These are phyloP conservation scores for Fopius arisanus DNA, from an alignment of 1,140 invertebrate species.

Conservation along the genomic window DNA sequence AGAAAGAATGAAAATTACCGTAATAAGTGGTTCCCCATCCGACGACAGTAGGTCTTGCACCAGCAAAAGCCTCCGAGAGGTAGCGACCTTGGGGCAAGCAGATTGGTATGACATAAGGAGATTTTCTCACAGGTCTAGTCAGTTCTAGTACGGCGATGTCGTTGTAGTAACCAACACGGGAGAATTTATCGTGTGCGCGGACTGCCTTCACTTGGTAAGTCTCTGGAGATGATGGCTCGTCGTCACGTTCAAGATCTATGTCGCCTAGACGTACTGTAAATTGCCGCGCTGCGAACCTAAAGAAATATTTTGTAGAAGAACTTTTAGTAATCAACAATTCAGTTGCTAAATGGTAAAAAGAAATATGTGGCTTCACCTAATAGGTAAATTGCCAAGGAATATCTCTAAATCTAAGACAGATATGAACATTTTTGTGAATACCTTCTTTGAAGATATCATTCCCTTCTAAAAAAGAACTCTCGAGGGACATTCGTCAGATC, in stretches of 20 bases:
- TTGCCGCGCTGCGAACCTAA: constrained; percentile 83
- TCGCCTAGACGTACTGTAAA: constrained; percentile 90
- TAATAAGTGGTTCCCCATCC: constrained; percentile 93
- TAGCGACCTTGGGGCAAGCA: constrained; percentile 77
- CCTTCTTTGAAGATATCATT: too few species aligned
- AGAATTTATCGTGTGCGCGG: constrained; percentile 81
- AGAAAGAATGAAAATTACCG: constrained; percentile 57
- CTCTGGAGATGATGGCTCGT: constrained; percentile 81
- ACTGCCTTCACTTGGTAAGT: constrained; percentile 81
- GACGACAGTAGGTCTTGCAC: constrained; percentile 82
- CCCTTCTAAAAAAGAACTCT: too few species aligned
- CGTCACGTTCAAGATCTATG: constrained; percentile 82
- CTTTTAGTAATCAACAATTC: too few species aligned
- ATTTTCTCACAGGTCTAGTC: constrained; percentile 75
- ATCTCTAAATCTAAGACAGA: too few species aligned
- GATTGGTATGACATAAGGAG: constrained; percentile 86
- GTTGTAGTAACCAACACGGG: constrained; percentile 87
- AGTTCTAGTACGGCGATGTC: constrained; percentile 87
- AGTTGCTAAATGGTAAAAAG: too few species aligned
- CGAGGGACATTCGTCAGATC: too few species aligned
- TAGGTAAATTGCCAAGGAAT: too few species aligned
- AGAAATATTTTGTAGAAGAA: constrained; percentile 32
- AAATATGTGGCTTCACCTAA: too few species aligned
- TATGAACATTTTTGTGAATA: too few species aligned
- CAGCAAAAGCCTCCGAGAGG: constrained; percentile 71